These are phyloP conservation scores for Amia ocellicauda DNA, from an alignment of 2,113 vertebrate genomes.

Conservation along the genomic window DNA sequence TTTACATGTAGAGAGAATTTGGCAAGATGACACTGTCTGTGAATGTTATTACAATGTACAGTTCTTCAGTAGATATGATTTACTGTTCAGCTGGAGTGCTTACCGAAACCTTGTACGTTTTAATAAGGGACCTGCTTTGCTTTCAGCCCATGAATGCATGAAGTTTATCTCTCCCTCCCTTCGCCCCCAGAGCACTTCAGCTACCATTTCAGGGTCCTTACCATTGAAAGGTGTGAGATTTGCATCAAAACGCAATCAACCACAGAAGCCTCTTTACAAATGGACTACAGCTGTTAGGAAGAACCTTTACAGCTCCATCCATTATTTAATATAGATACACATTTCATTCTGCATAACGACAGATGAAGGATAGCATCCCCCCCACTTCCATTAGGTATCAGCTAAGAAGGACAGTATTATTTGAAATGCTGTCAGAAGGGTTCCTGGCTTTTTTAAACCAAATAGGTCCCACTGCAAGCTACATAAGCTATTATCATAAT, in stretches of 20 bases:
- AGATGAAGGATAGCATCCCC: constrained; percentile 2
- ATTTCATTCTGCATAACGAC: not conserved
- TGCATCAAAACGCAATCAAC: not conserved
- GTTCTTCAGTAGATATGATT: too few relatives aligned
- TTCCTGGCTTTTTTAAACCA: constrained; percentile 54
- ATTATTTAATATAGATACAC: not conserved
- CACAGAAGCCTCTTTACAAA: not conserved
- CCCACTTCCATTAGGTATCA: constrained; percentile 33
- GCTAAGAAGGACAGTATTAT: constrained; percentile 42
- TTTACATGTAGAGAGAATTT: too few relatives aligned
- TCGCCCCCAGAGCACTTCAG: too few relatives aligned
- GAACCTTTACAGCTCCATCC: not conserved
- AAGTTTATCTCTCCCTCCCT: too few relatives aligned
- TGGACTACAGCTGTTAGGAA: not conserved
- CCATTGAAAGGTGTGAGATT: not conserved
- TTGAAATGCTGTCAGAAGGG: constrained; percentile 66
- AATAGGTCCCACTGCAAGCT: constrained; percentile 53
- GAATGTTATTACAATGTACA: too few relatives aligned
- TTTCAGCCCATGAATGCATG: too few relatives aligned
- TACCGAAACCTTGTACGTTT: too few relatives aligned
- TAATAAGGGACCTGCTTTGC: too few relatives aligned
- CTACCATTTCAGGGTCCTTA: too few relatives aligned
- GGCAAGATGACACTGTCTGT: too few relatives aligned
- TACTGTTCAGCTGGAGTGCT: too few relatives aligned
- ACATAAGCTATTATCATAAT: constrained; percentile 70